Conservation (phyloP, 2,888 invertebrate genomes). For the Pocota personata region DNA sequence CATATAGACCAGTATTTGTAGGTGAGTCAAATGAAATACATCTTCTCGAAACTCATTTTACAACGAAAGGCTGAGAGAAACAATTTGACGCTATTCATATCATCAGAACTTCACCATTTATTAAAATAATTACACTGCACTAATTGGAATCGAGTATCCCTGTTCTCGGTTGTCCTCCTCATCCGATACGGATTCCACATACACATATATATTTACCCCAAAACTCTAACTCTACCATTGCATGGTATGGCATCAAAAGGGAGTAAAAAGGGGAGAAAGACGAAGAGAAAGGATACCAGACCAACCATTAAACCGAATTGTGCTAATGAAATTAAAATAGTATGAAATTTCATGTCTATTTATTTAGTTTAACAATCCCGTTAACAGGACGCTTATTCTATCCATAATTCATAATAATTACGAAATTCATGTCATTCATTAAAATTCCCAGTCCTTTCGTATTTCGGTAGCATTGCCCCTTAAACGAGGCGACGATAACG, state of each 20-base stretch:
- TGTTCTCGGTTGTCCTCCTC: slow-evolving; percentile 40
- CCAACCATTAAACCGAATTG: slow-evolving; percentile 68
- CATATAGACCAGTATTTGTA: background rate
- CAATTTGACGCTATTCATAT: slow-evolving; percentile 49
- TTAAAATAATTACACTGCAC: slow-evolving; percentile 71
- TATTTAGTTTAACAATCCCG: slow-evolving; percentile 73
- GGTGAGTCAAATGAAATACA: background rate
- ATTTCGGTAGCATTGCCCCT: slow-evolving; percentile 9
- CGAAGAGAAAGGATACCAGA: slow-evolving; percentile 19
- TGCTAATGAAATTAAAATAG: slow-evolving; percentile 74
- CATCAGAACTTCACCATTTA: slow-evolving; percentile 63
- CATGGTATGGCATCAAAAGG: background rate
- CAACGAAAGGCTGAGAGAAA: slow-evolving; percentile 28
- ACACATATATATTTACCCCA: slow-evolving; percentile 1
- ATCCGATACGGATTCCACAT: slow-evolving; percentile 11
- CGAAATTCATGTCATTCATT: slow-evolving; percentile 72
- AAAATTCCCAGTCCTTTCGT: slow-evolving; percentile 52
- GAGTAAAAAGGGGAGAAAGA: background rate
- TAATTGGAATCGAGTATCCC: slow-evolving; percentile 70
- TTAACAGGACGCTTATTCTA: slow-evolving; percentile 73
- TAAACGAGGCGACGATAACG: background rate
- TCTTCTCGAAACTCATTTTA: slow-evolving; percentile 13
- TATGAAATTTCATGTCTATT: slow-evolving; percentile 74
- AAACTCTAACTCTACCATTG: slow-evolving; percentile 6
- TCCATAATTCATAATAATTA: slow-evolving; percentile 74